Percentiles rank a stretch among this genome's conserved stretches.
Conservation (phyloP, 2,113 vertebrate genomes). For the Sphyrna mokarran region DNA sequence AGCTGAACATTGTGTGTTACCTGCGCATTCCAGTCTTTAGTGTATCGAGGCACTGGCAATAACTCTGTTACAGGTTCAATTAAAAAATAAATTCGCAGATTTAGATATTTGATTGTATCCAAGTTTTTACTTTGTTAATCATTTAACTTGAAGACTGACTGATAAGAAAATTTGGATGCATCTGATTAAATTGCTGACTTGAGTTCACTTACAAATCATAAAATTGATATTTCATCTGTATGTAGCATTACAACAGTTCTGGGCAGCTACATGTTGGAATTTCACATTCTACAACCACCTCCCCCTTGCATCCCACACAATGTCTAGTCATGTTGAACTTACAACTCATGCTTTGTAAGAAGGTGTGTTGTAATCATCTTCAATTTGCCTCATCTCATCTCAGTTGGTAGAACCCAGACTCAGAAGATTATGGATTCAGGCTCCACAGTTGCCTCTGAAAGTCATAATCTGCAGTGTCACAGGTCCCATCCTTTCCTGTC, state of each 20-base stretch:
- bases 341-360: neutral
- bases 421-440: neutral
- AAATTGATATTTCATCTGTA: neutral
- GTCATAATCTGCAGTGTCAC: neutral
- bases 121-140: neutral
- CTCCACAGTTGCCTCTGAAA: neutral
- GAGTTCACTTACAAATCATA: neutral
- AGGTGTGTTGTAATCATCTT: neutral
- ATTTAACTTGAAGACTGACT: neutral
- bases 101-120: neutral
- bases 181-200: neutral
- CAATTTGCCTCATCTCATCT: neutral
- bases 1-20: neutral
- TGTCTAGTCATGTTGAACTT: neutral
- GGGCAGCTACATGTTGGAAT: neutral
- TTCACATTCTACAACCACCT: neutral
- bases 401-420: neutral
- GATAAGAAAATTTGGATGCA: neutral
- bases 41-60: neutral
- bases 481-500: neutral
- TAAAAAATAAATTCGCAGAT: neutral
- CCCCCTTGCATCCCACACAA: neutral
- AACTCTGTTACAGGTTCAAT: neutral
- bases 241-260: neutral
- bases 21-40: neutral